Evolutionary conservation across 2,113 vertebrate species (phyloP).

Genomic region (Oceanodroma tethys): DNA sequence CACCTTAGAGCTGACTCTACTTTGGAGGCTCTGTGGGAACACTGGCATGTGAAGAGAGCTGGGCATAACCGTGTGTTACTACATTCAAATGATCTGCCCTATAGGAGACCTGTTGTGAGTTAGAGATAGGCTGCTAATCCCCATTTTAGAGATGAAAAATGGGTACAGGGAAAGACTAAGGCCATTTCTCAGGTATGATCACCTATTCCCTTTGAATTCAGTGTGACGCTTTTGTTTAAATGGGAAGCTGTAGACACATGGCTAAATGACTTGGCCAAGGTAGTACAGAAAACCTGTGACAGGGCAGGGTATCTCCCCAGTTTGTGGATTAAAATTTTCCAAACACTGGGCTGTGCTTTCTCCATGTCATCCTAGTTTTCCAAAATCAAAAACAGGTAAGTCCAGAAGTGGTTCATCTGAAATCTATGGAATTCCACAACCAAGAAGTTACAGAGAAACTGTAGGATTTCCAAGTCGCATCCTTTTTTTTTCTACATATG

Average conservation of each 20-base stretch:
- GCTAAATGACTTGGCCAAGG: not conserved
- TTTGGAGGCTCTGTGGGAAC: not conserved
- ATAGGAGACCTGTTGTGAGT: not conserved
- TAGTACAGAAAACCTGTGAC: not conserved
- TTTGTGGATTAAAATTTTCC: not conserved
- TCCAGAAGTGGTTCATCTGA: not conserved
- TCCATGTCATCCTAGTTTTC: not conserved
- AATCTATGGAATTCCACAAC: not conserved
- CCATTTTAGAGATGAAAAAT: not conserved
- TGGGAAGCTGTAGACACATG: not conserved
- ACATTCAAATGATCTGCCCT: not conserved
- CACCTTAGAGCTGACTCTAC: not conserved
- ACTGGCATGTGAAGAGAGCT: not conserved
- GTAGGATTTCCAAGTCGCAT: not conserved
- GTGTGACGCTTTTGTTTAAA: not conserved
- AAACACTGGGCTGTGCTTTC: rapidly evolving
- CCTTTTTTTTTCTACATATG: not conserved
- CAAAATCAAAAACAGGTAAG: not conserved
- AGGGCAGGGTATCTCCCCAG: not conserved
- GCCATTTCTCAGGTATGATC: not conserved
- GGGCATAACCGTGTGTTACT: not conserved
- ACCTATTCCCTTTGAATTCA: not conserved
- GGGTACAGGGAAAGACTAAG: not conserved
- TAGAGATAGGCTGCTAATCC: not conserved
- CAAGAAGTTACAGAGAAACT: not conserved